Evolutionary conservation across 2,888 invertebrate species (phyloP).

Genomic region (Drosophila emarginata): DNA sequence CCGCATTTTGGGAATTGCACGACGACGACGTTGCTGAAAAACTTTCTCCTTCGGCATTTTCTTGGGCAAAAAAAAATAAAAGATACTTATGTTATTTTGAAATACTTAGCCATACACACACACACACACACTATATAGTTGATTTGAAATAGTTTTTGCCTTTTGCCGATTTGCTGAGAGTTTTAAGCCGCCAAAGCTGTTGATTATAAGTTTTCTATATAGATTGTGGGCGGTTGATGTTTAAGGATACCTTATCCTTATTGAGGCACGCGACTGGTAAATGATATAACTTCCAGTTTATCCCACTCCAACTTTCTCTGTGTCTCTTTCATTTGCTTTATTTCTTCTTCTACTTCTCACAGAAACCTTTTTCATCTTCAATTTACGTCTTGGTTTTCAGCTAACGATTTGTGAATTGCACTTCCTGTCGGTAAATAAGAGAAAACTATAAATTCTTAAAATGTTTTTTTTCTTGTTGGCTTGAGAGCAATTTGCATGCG

Average conservation of each 20-base stretch:
- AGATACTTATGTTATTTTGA: conserved; percentile 68
- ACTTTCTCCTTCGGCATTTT: conserved; percentile 37
- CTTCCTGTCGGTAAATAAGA: conserved; percentile 75
- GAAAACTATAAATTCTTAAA: conserved; percentile 76
- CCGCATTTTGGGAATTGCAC: conserved; percentile 78
- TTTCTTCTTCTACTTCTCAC: not conserved
- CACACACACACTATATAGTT: conserved; percentile 25
- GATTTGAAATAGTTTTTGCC: conserved; percentile 59
- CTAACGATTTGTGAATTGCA: conserved; percentile 80
- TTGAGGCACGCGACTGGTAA: conserved; percentile 40
- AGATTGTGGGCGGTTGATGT: conserved; percentile 20
- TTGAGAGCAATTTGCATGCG: conserved; percentile 70
- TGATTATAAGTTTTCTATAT: conserved; percentile 64
- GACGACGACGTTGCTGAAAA: conserved; percentile 34
- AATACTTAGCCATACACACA: conserved; percentile 53
- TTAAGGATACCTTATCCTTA: conserved; percentile 36
- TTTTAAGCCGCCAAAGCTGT: conserved; percentile 75
- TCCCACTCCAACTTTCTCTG: not conserved
- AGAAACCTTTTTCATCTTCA: conserved; percentile 36
- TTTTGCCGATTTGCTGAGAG: conserved; percentile 61
- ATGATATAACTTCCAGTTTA: conserved; percentile 27
- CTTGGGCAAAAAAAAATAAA: conserved; percentile 45
- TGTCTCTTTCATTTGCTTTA: no score
- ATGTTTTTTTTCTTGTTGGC: conserved; percentile 55
- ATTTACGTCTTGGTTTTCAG: conserved; percentile 54